Percentiles rank a stretch among this genome's conserved stretches.
Conservation (phyloP, 2,113 vertebrate species). For the Passer montanus region DNA sequence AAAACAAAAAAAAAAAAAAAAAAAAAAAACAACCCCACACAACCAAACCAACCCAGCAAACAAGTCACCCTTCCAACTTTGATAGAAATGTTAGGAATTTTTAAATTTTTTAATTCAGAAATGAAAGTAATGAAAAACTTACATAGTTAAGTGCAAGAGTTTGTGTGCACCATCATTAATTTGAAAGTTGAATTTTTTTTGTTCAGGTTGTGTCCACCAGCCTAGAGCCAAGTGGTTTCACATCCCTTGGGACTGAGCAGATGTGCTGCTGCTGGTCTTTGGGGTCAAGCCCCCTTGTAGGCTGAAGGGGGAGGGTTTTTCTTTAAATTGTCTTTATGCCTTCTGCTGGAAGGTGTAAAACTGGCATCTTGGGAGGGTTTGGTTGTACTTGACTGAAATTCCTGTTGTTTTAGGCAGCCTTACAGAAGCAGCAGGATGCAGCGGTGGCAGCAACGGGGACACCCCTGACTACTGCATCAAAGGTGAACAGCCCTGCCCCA, state of each 20-base stretch:
- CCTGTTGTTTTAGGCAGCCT: constrained; percentile 81
- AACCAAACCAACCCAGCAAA: neutral
- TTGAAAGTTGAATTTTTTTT: neutral
- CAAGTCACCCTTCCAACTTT: neutral
- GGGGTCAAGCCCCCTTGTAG: neutral
- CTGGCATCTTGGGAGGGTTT: neutral
- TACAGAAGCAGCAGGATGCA: constrained; percentile 91
- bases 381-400: neutral
- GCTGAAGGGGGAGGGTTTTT: neutral
- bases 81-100: neutral
- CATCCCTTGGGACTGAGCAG: neutral
- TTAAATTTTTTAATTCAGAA: no score
- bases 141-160: neutral
- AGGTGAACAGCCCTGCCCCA: constrained; percentile 62
- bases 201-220: neutral
- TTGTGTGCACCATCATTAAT: neutral
- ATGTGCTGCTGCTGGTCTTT: neutral
- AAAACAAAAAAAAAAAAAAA: neutral
- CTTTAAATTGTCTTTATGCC: neutral
- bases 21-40: no score
- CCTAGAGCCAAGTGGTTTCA: neutral
- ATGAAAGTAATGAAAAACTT: no score
- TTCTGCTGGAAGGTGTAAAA: neutral
- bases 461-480: constrained; percentile 68
- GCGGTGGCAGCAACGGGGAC: constrained; percentile 70